Evolutionary conservation across 2,888 invertebrate species (phyloP).

Genomic region (Lasioglossum marginatum): DNA sequence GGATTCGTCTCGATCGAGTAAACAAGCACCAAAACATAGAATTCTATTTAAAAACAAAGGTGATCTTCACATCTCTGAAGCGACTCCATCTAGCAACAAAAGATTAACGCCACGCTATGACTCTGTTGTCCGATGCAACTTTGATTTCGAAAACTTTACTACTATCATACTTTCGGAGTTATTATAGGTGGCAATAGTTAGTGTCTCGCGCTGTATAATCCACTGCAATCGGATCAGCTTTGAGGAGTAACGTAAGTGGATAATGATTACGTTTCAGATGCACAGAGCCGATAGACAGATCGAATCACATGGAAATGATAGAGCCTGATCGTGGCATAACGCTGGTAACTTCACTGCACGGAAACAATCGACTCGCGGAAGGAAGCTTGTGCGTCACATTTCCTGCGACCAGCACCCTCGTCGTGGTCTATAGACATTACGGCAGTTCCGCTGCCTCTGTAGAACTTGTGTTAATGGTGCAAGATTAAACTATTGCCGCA

Average conservation of each 20-base stretch:
- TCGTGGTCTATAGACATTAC: constrained; percentile 34
- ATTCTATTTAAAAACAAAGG: too few relatives aligned
- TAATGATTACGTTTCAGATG: not conserved
- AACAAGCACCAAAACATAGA: too few relatives aligned
- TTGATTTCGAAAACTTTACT: too few relatives aligned
- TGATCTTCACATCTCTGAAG: too few relatives aligned
- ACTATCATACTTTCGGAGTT: too few relatives aligned
- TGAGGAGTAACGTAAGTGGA: not conserved
- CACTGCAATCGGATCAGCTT: not conserved
- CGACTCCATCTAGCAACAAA: too few relatives aligned
- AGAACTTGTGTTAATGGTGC: constrained; percentile 42
- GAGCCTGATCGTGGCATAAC: constrained; percentile 20
- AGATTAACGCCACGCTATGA: too few relatives aligned
- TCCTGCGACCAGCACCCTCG: constrained; percentile 28
- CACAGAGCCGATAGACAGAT: constrained; percentile 13
- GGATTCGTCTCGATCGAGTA: too few relatives aligned
- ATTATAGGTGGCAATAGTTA: too few relatives aligned
- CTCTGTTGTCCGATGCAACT: too few relatives aligned
- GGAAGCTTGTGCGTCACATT: constrained; percentile 45
- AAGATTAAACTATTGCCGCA: constrained; percentile 54
- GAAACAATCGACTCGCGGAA: constrained; percentile 54
- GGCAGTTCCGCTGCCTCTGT: constrained; percentile 20
- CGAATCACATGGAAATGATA: not conserved
- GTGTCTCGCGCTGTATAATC: not conserved
- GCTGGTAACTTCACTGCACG: not conserved